Conservation (phyloP, 2,797 vertebrate genomes). For the Gephyroberyx darwinii region DNA sequence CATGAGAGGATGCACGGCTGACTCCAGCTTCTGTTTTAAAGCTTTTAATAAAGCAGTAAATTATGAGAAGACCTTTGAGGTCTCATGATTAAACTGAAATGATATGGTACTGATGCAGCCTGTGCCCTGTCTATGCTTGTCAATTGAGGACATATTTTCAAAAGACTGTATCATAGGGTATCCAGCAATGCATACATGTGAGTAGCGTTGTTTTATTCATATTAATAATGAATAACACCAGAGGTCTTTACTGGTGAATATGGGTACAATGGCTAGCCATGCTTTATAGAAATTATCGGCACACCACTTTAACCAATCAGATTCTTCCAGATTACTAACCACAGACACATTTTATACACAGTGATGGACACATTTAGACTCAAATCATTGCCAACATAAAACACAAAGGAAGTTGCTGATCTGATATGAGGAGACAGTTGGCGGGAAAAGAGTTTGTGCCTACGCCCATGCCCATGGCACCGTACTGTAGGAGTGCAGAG, state of each 20-base stretch:
- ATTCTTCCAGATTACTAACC: conserved; percentile 6
- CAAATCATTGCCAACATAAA: conserved; percentile 39
- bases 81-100: neutral
- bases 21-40: neutral
- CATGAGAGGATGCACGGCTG: conserved; percentile 22
- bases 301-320: neutral
- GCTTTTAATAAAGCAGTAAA: neutral
- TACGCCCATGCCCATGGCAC: conserved; percentile 44
- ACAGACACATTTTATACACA: conserved; percentile 19
- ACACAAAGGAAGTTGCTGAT: conserved; percentile 32
- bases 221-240: neutral
- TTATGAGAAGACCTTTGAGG: neutral
- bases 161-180: too few relatives aligned
- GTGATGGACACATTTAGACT: conserved; percentile 34
- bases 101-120: neutral
- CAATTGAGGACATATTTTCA: too few relatives aligned
- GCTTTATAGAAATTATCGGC: neutral
- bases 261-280: neutral
- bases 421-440: conserved; percentile 28
- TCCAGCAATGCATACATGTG: too few relatives aligned
- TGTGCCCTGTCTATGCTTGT: neutral
- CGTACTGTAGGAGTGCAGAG: conserved; percentile 26
- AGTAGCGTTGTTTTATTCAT: too few relatives aligned
- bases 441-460: conserved; percentile 38
- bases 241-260: conserved; percentile 9